Evolutionary conservation across 1,140 invertebrate species (phyloP), one percentile per base, ranked within the genome.

Genomic region (Ips typographus): DNA sequence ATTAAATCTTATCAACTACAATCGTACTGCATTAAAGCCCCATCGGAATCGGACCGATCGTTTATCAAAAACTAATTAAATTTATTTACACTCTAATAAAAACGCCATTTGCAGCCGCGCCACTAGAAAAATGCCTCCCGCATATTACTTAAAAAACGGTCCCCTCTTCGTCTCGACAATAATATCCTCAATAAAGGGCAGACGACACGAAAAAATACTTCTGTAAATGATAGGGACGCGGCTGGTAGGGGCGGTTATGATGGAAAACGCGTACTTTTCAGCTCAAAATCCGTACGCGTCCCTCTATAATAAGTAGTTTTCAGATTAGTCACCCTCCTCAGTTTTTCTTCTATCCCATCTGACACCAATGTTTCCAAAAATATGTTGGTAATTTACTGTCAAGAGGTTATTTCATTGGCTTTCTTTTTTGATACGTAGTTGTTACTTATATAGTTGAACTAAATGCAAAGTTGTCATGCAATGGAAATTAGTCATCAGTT

Each of bases 1-100:
- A 52, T 41, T 4, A 44, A 64, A 64, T 52, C 47, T 65, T 65
- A 65, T 65, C 63, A 56, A 56, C 57, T 68, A 36, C 65, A 68
- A 56, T 68, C 40, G 36, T 58, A n/a, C 57, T 53, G 44, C 40
- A 60, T 68, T 58, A 43, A 60, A 60, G n/a, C 42, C 42, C 58
- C 57, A 60, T 68, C 44, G 57, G 49, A 61, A 44, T 61, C 52
- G 6, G 4, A 53, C 59, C 61, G 65, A 60, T 68, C 65, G 59
- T 69, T 64, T 69, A 69, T 69, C 67, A 69, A 64, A 69, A 69
- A 58, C 40, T 69, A 69, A 69, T 69, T 69, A 69, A 69, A 69
- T 63, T 69, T 69, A 69, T 63, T 69, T 69, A 64, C 67, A 64
- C 59, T 57, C 67, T 58, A 69, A 69, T 69, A 69, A 69, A 69